A percentile compares a stretch with the other conserved stretches of the same genome.
phyloP scores from a whole-genome alignment of 2,888 invertebrate genomes.

The Tetramorium bicarinatum region DNA sequence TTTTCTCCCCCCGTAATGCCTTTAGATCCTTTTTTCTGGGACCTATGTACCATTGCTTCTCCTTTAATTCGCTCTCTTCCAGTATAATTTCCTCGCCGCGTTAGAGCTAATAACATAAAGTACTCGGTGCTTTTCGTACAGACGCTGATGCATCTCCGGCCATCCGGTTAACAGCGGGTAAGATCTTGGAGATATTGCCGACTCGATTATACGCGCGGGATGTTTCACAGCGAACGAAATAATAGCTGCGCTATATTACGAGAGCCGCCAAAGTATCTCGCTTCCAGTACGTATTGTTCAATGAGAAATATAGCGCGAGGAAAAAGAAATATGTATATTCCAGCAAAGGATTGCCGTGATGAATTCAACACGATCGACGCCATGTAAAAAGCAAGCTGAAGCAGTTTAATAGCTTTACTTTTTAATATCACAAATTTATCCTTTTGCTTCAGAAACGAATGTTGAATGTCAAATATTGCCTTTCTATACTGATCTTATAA shows the following conservation, averaged over 20 bases:
- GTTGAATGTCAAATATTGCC: background rate
- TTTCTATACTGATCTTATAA: background rate
- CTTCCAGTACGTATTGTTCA: slow-evolving; percentile 43
- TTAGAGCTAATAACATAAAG: slow-evolving; percentile 59
- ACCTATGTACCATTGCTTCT: slow-evolving; percentile 40
- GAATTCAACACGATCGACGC: background rate
- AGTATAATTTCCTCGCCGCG: slow-evolving; percentile 59
- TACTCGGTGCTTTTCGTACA: slow-evolving; percentile 56
- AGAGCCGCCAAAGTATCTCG: slow-evolving; percentile 49
- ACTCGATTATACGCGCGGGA: slow-evolving; percentile 56
- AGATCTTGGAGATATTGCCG: slow-evolving; percentile 53
- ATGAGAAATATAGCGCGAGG: slow-evolving; percentile 1
- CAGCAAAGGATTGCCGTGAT: background rate
- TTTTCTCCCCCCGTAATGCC: slow-evolving; percentile 61
- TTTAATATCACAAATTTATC: slow-evolving; percentile 1
- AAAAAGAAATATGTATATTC: slow-evolving; percentile 1
- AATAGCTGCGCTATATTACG: slow-evolving; percentile 49
- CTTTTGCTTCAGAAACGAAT: background rate
- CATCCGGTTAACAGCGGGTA: slow-evolving; percentile 47
- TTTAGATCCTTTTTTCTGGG: slow-evolving; percentile 55
- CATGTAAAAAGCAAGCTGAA: background rate
- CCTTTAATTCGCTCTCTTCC: slow-evolving; percentile 49
- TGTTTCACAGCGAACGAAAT: slow-evolving; percentile 49
- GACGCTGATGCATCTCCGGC: slow-evolving; percentile 52
- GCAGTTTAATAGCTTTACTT: background rate